phyloP scores from a whole-genome alignment of 2,113 vertebrate species.

The Cranoglanis bouderius region DNA sequence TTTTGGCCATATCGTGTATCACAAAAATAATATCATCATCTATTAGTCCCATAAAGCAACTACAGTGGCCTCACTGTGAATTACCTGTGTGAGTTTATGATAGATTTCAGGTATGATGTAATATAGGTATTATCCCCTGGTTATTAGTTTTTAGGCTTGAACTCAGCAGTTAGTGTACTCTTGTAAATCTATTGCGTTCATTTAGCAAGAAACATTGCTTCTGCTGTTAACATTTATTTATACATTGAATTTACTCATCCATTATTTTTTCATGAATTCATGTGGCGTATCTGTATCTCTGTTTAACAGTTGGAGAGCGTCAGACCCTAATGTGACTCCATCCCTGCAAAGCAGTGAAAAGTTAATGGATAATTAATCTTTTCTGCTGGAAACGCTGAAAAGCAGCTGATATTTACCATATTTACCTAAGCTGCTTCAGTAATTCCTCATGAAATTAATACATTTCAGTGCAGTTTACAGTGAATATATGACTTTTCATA shows the following conservation, averaged over 20 bases:
- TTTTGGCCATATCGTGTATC: background rate
- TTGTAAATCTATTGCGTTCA: background rate
- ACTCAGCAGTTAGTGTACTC: background rate
- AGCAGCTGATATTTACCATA: background rate
- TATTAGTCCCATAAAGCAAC: background rate
- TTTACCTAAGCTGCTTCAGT: background rate
- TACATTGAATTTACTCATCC: too few species aligned
- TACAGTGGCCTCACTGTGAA: background rate
- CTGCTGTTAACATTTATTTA: background rate
- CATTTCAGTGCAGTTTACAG: background rate
- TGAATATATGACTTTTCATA: background rate
- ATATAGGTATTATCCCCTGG: background rate
- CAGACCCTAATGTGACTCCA: background rate
- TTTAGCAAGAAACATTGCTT: background rate
- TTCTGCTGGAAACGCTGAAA: background rate
- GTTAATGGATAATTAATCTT: slow-evolving; percentile 9
- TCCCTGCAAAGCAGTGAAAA: background rate
- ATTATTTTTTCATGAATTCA: background rate
- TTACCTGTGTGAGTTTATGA: background rate
- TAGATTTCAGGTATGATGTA: background rate
- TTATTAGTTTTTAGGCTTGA: background rate
- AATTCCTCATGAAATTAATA: background rate
- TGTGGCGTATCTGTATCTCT: background rate
- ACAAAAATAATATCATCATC: background rate
- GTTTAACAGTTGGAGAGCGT: background rate